Percentiles rank a stretch among this genome's conserved stretches.
Evolutionary conservation across 1,140 invertebrate species (phyloP).

Genomic region (Papilio glaucus): DNA sequence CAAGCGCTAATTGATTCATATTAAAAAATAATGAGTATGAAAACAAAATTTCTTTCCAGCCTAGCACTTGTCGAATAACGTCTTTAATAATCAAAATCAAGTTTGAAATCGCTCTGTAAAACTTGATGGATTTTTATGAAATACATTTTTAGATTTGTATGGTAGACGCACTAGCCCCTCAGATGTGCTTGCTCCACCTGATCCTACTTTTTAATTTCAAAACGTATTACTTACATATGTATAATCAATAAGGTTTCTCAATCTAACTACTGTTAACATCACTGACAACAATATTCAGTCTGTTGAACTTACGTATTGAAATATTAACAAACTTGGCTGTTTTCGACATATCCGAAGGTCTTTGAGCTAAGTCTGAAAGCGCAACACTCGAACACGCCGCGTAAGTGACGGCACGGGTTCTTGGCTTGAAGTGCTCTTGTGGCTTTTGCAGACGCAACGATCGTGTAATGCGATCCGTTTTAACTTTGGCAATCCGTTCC

Average conservation of each 20-base stretch:
- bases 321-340: not conserved
- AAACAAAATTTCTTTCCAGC: too few species aligned
- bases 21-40: too few species aligned
- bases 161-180: too few species aligned
- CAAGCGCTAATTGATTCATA: too few species aligned
- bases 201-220: too few species aligned
- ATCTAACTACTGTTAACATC: not conserved
- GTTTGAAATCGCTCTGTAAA: too few species aligned
- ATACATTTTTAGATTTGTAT: too few species aligned
- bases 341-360: not conserved
- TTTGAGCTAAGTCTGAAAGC: slow-evolving; percentile 17
- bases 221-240: too few species aligned
- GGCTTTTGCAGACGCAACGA: not conserved
- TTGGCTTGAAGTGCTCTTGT: slow-evolving; percentile 16
- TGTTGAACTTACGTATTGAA: not conserved
- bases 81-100: too few species aligned
- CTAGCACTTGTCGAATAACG: too few species aligned
- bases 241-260: not conserved
- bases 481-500: not conserved
- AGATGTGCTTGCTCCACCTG: too few species aligned
- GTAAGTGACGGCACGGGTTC: slow-evolving; percentile 4
- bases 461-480: slow-evolving; percentile 9
- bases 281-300: not conserved
- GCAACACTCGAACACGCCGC: slow-evolving; percentile 5
- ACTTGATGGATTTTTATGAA: too few species aligned